Base-by-base conservation (phyloP, 2,797 vertebrate species). In the Glyptemys insculpta region DNA sequence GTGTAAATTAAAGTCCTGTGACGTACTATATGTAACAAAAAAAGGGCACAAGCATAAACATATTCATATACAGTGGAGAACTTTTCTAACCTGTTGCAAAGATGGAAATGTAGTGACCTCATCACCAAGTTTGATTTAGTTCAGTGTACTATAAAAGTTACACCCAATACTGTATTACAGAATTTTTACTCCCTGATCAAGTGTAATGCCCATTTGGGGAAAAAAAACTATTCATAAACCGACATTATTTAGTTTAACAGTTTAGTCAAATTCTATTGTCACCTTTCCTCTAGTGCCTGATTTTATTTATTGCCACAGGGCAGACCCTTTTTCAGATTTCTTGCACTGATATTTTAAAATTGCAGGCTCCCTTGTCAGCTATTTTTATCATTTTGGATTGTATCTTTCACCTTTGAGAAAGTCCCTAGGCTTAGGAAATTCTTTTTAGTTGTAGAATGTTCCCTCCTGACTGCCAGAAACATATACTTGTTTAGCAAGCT, bases 281-380 rank as follows among this genome's bases (percentile, higher is more conserved):
- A 50, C n/a, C 49, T 53, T 87, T 87, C 23, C 54, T 57, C 96
- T 96, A 95, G 96, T 97, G 96, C 96, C 96, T 96, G 96, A 92
- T 95, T 97, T 97, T 95, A 81, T 88, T 31, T 91, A 80, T 14
- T 94, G 91, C 96, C 89, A 80, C 85, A 92, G 95, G 94, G 94
- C 86, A 92, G 96, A 95, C 90, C 88, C 95, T 97, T 96, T 96
- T 93, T 41, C 5, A 96, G 96, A 97, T 97, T 95, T 98, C 96
- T 96, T 96, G 91, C 95, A 94, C 96, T 97, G 97, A 98, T 97
- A 97, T 94, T 89, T 95, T 92, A 88, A 97, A 97, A 97, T 97
- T 97, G 95, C 94, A 96, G 95, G 91, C 96, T 97, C 86, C 86
- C 56, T 95, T 93, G 74, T 95, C 96, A 94, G 94, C 93, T 97